Conservation (phyloP, 2,797 vertebrate genomes). For the Glyptemys insculpta region DNA sequence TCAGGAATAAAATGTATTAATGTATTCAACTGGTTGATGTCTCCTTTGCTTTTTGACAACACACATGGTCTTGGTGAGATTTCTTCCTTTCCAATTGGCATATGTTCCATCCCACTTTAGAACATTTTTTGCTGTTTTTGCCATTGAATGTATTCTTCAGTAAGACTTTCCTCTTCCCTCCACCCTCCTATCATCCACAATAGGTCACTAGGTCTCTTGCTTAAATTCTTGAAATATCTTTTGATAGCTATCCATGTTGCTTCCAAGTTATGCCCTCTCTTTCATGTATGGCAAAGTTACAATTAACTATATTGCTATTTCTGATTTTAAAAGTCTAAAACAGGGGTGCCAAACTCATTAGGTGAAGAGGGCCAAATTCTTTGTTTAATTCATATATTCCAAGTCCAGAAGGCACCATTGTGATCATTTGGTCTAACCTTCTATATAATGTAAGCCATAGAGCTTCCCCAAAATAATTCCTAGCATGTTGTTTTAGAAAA, state of each 20-base stretch:
- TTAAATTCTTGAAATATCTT: background rate
- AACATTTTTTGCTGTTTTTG: background rate
- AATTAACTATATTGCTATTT: background rate
- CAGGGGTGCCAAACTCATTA: background rate
- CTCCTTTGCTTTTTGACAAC: background rate
- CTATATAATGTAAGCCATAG: too few species aligned
- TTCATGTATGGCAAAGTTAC: background rate
- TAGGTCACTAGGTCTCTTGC: too few species aligned
- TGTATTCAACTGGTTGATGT: background rate
- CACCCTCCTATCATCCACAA: too few species aligned
- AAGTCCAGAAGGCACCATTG: too few species aligned
- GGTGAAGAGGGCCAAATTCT: background rate
- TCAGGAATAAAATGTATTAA: background rate
- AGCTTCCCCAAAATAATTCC: too few species aligned
- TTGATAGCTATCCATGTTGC: background rate
- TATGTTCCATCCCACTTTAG: background rate
- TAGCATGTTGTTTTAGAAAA: background rate
- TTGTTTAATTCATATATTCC: too few species aligned
- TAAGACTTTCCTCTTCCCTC: too few species aligned
- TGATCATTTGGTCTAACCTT: too few species aligned
- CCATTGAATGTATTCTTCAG: background rate
- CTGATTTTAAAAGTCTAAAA: background rate
- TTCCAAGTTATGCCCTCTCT: background rate
- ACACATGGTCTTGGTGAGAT: background rate
- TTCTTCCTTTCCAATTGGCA: background rate